phyloP scores from a whole-genome alignment of 2,888 invertebrate species.

The Eilema sororculum region DNA sequence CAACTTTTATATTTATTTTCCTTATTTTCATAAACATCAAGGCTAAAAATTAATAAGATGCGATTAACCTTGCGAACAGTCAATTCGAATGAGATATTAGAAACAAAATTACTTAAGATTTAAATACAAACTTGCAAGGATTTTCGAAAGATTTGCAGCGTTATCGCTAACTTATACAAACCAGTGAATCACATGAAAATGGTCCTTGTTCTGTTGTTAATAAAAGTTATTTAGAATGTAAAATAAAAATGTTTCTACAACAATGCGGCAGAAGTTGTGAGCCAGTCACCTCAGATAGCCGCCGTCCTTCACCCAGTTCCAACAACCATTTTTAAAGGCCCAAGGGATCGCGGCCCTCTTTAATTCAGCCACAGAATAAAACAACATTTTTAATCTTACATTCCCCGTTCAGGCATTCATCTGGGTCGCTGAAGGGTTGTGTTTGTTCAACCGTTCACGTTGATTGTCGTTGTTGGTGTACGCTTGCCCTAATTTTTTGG shows the following conservation, averaged over 20 bases:
- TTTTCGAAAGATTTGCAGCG: constrained; percentile 49
- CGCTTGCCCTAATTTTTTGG: constrained; percentile 24
- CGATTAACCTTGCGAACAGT: constrained; percentile 14
- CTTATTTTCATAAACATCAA: constrained; percentile 1
- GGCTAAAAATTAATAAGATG: constrained; percentile 9
- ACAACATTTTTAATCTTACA: constrained; percentile 44
- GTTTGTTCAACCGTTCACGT: constrained; percentile 31
- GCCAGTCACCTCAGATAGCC: constrained; percentile 46
- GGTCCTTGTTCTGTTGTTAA: neutral
- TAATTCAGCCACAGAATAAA: constrained; percentile 46
- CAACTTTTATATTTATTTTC: neutral
- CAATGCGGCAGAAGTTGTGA: constrained; percentile 46
- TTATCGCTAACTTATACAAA: constrained; percentile 18
- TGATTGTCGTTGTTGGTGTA: constrained; percentile 21
- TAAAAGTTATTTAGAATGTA: constrained; percentile 19
- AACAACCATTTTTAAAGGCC: constrained; percentile 34
- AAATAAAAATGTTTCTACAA: constrained; percentile 35
- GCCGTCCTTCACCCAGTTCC: constrained; percentile 52
- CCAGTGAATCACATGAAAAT: constrained; percentile 9
- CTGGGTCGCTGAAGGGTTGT: constrained; percentile 30
- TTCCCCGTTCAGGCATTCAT: constrained; percentile 36
- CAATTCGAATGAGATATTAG: constrained; percentile 43
- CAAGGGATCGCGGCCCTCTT: constrained; percentile 39
- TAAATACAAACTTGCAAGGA: constrained; percentile 44
- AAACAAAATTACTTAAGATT: constrained; percentile 42